These are phyloP conservation scores for Monochamus alternatus DNA, from an alignment of 2,888 invertebrate genomes.

Conservation along the genomic window DNA sequence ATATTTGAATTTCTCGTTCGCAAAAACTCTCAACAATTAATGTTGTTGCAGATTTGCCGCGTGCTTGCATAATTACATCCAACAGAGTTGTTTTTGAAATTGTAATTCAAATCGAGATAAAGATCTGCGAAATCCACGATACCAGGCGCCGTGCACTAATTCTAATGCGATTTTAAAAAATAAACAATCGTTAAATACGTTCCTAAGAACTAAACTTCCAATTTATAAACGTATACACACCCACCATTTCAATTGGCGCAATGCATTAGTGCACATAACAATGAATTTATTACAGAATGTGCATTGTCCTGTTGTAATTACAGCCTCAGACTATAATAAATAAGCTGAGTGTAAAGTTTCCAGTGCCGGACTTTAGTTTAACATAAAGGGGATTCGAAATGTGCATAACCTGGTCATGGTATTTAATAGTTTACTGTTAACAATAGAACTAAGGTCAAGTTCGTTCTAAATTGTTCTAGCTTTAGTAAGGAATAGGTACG, in stretches of 20 bases:
- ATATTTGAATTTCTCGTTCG: too few species aligned
- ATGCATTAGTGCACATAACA: conserved; percentile 53
- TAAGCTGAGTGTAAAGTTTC: conserved; percentile 54
- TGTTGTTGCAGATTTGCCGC: not conserved
- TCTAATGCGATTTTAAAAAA: conserved; percentile 23
- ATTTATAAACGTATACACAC: conserved; percentile 51
- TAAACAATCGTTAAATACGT: conserved; percentile 49
- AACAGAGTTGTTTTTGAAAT: conserved; percentile 5
- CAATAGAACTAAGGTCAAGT: not conserved
- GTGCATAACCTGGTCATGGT: not conserved
- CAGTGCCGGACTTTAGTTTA: conserved; percentile 34
- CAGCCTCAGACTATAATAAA: conserved; percentile 56
- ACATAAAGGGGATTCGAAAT: not conserved
- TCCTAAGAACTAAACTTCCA: conserved; percentile 48
- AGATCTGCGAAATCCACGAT: conserved; percentile 38
- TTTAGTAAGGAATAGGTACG: too few species aligned
- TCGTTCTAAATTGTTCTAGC: not conserved
- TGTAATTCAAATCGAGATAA: conserved; percentile 47
- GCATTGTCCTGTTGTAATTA: conserved; percentile 57
- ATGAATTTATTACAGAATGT: conserved; percentile 51
- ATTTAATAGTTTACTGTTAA: conserved; percentile 1
- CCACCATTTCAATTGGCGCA: conserved; percentile 52
- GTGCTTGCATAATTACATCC: conserved; percentile 13
- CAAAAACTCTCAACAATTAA: not conserved
- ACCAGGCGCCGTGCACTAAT: conserved; percentile 24